Percentiles rank a stretch among this genome's conserved stretches.
phyloP scores from a whole-genome alignment of 2,113 vertebrate genomes.

The Lepidiolamprologus cunningtoni region DNA sequence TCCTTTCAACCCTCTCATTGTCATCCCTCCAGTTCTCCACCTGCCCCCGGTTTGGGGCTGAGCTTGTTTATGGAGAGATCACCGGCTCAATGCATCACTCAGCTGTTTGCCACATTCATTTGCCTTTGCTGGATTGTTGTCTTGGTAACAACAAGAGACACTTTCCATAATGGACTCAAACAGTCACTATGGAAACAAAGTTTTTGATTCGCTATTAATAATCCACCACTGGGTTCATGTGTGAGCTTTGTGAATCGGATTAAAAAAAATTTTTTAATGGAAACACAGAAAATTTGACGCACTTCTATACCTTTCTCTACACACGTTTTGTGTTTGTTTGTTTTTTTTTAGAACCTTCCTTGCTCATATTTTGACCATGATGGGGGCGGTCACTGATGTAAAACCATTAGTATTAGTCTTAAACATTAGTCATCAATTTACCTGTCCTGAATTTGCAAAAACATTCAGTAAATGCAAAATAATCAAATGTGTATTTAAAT shows the following conservation, averaged over 20 bases:
- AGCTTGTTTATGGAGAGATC: constrained; percentile 58
- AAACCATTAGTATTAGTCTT: not conserved
- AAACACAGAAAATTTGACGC: not conserved
- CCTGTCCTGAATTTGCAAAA: not conserved
- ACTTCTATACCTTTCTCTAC: not conserved
- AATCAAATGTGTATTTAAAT: not conserved
- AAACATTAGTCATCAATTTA: not conserved
- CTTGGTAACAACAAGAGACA: constrained; percentile 76
- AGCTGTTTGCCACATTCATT: constrained; percentile 58
- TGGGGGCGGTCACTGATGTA: not conserved
- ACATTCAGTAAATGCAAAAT: not conserved
- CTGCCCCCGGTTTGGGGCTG: constrained; percentile 3
- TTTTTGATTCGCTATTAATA: constrained; percentile 80
- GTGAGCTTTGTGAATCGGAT: constrained; percentile 43
- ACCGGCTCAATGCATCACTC: constrained; percentile 53
- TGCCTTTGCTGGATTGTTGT: constrained; percentile 71
- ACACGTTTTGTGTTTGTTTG: not conserved
- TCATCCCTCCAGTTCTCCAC: not conserved
- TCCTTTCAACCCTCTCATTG: not conserved
- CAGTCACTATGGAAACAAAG: constrained; percentile 80
- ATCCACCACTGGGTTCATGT: constrained; percentile 55
- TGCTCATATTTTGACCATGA: not conserved
- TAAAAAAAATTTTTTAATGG: rapidly evolving
- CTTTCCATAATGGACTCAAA: constrained; percentile 77
- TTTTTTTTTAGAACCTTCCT: not conserved